Conservation (phyloP, 2,888 invertebrate species). For the Coecobrya sp. region DNA sequence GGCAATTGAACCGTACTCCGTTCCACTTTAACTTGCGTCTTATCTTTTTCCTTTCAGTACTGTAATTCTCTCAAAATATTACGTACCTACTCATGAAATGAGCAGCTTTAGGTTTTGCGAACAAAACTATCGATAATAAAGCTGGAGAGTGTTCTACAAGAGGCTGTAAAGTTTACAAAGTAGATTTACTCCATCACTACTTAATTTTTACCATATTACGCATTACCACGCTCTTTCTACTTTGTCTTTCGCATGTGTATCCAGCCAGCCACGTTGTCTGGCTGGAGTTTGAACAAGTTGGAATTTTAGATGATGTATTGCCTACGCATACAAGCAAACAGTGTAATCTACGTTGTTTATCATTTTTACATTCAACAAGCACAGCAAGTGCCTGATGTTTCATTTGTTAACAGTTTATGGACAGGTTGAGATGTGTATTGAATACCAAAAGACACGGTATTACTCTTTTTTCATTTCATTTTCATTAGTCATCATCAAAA, state of each 20-base stretch:
- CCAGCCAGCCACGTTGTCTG: not conserved
- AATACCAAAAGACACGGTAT: slow-evolving; percentile 38
- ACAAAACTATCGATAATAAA: slow-evolving; percentile 21
- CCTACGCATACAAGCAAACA: slow-evolving; percentile 29
- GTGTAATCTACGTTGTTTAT: slow-evolving; percentile 11
- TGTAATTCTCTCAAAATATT: not conserved
- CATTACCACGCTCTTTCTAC: slow-evolving; percentile 8
- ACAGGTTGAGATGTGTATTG: slow-evolving; percentile 17
- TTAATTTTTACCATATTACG: slow-evolving; percentile 29
- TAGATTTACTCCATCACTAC: not conserved
- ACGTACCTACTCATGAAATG: not conserved
- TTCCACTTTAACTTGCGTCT: slow-evolving; percentile 26
- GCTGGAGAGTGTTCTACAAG: not conserved
- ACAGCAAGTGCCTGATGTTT: not conserved
- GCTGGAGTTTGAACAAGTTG: not conserved
- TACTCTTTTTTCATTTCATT: not conserved
- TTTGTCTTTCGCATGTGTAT: not conserved
- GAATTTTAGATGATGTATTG: slow-evolving; percentile 47
- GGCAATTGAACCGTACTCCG: slow-evolving; percentile 49
- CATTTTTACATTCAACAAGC: slow-evolving; percentile 32
- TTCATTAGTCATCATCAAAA: not conserved
- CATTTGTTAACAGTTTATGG: slow-evolving; percentile 44
- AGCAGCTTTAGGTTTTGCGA: not conserved
- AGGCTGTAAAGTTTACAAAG: not conserved
- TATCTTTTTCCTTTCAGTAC: slow-evolving; percentile 32